Conservation (phyloP, 2,888 invertebrate species). For the Prosapia bicincta region DNA sequence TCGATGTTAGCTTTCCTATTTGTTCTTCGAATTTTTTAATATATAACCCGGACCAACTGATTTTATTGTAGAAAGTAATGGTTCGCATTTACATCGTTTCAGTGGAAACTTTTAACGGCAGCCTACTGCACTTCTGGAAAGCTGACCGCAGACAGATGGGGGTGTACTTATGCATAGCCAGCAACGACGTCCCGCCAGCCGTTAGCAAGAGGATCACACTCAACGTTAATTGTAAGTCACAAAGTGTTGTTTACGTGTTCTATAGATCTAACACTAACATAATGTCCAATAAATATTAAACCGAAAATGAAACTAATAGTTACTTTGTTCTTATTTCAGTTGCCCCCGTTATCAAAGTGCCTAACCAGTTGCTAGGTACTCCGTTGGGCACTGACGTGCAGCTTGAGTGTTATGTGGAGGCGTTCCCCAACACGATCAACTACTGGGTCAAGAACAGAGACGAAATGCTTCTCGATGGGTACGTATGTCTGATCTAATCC, state of each 20-base stretch:
- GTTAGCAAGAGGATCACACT: constrained; percentile 85
- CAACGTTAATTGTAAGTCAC: constrained; percentile 89
- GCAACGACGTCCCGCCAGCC: constrained; percentile 88
- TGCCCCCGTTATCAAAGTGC: constrained; percentile 83
- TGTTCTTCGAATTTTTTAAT: no score
- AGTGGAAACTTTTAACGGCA: constrained; percentile 72
- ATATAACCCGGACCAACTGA: no score
- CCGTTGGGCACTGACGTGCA: constrained; percentile 83
- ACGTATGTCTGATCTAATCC: no score
- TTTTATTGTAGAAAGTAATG: no score
- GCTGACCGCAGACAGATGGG: constrained; percentile 89
- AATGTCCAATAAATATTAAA: no score
- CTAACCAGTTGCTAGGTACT: constrained; percentile 84
- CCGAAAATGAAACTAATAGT: no score
- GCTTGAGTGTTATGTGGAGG: constrained; percentile 83
- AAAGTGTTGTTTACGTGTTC: no score
- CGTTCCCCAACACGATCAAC: constrained; percentile 71
- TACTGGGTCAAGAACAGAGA: constrained; percentile 76
- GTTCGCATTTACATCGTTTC: constrained; percentile 42
- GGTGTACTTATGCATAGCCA: constrained; percentile 86
- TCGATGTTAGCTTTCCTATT: no score
- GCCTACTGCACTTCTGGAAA: constrained; percentile 67
- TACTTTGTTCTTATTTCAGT: constrained; percentile 53
- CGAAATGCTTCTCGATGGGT: constrained; percentile 80
- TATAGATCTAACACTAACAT: no score